Evolutionary conservation across 2,797 vertebrate species (phyloP).

Genomic region (Cottoperca gobio): DNA sequence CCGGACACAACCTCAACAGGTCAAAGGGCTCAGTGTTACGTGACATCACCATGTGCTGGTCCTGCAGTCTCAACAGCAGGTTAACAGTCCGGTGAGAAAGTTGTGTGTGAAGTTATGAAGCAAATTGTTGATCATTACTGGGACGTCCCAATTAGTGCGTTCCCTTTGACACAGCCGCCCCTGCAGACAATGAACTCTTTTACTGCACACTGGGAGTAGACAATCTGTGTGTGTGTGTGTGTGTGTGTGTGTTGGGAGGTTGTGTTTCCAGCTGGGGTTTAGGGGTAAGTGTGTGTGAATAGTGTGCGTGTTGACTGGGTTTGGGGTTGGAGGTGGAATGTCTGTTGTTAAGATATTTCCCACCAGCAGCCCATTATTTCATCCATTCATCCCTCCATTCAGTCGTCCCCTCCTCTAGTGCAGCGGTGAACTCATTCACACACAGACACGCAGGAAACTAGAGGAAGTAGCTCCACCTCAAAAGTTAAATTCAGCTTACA

Average conservation of each 20-base stretch:
- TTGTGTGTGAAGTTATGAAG: slow-evolving; percentile 20
- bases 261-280: slow-evolving; percentile 50
- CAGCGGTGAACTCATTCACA: slow-evolving; percentile 18
- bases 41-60: background rate
- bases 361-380: slow-evolving; percentile 61
- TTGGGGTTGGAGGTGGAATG: slow-evolving; percentile 29
- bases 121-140: slow-evolving; percentile 40
- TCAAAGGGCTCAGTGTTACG: background rate
- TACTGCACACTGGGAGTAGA: slow-evolving; percentile 46
- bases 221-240: slow-evolving; percentile 18
- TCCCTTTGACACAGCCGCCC: slow-evolving; percentile 31
- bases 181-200: slow-evolving; percentile 68
- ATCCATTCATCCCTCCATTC: slow-evolving; percentile 42
- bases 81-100: slow-evolving; percentile 30
- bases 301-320: slow-evolving; percentile 19
- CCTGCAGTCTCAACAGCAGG: background rate
- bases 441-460: background rate
- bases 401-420: slow-evolving; percentile 4
- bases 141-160: slow-evolving; percentile 64
- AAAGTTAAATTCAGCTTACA: background rate
- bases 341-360: slow-evolving; percentile 58
- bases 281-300: slow-evolving; percentile 29
- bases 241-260: slow-evolving; percentile 36
- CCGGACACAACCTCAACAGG: background rate
- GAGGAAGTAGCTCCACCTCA: background rate